These are phyloP conservation scores for Drosophila pseudotalamancana DNA, from an alignment of 2,888 invertebrate genomes.

Conservation along the genomic window DNA sequence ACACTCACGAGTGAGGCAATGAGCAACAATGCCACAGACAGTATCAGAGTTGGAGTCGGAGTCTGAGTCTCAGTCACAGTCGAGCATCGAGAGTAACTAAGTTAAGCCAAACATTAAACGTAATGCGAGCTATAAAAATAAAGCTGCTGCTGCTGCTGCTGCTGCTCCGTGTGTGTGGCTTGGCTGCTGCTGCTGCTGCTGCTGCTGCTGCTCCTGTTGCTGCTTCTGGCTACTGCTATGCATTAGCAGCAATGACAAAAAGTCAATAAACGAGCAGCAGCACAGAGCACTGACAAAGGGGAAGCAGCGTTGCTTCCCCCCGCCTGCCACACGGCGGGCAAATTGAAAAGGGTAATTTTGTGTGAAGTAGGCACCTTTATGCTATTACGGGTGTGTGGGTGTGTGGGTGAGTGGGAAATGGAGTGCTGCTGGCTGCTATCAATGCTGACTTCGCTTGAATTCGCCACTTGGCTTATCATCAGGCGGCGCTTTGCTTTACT, in stretches of 20 bases:
- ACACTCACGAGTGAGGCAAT: conserved; percentile 50
- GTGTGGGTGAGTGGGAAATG: not conserved
- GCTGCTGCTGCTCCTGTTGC: conserved; percentile 25
- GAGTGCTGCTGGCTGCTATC: conserved; percentile 48
- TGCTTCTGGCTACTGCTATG: conserved; percentile 61
- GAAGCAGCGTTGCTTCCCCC: conserved; percentile 14
- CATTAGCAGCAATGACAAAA: conserved; percentile 77
- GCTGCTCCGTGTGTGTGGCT: conserved; percentile 3
- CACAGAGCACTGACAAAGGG: conserved; percentile 22
- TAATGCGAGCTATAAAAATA: conserved; percentile 75
- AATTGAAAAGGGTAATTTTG: conserved; percentile 82
- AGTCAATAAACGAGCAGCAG: conserved; percentile 72
- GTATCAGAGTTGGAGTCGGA: conserved; percentile 9
- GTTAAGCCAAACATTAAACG: conserved; percentile 78
- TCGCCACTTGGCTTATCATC: conserved; percentile 77
- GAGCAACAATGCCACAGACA: conserved; percentile 35
- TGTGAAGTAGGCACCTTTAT: conserved; percentile 79
- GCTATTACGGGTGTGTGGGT: conserved; percentile 24
- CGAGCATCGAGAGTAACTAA: conserved; percentile 65
- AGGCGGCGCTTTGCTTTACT: conserved; percentile 21
- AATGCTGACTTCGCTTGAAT: conserved; percentile 79
- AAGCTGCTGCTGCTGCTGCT: conserved; percentile 66
- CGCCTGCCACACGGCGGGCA: conserved; percentile 44
- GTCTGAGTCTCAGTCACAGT: conserved; percentile 16
- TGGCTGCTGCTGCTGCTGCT: conserved; percentile 21